Evolutionary conservation across 2,113 vertebrate species (phyloP), one percentile per base, ranked within the genome.

Genomic region (Dendrocopos noguchii): DNA sequence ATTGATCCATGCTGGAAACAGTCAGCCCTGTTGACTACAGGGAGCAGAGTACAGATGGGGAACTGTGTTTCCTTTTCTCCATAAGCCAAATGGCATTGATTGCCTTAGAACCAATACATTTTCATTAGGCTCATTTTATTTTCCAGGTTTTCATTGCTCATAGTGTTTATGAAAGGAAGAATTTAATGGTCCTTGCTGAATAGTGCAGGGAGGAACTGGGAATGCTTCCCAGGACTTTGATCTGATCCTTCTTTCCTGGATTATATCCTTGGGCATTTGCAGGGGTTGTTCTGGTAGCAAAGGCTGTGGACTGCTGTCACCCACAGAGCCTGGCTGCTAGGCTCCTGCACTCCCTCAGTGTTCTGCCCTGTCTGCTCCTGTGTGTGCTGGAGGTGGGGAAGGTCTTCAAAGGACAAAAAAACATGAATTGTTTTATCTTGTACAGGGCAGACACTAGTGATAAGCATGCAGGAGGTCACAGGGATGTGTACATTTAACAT

Each of bases 71-170:
- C 71, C 77, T 87, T 92, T 78, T 29, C 61, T 80, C 59, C 2
- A 18, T n/a, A 47, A 91, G 64, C 64, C 3, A 8, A 88, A 81
- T 71, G 71, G 75, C 92, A 97, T 78, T 57, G 91, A 94, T 94
- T 90, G 84, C 77, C 61, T 90, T 72, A 90, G 95, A 87, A 95
- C 44, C 57, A 50, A 89, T 80, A 81, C 61, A 77, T 95, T 96
- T 96, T 96, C 97, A 94, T 95, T 94, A 89, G 21, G 72, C 79
- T 90, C 42, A 72, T 92, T 93, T 95, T 80, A 74, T 88, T 95
- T 91, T 87, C 94, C 84, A 92, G 85, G 60, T 91, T 94, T 95
- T 94, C 75, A 75, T 83, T 27, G 10, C 85, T 93, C 78, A 42
- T 55, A 21, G 56, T 95, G 91, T 90, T 96, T 95, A 90, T 92